Percentiles rank a stretch among this genome's conserved stretches.
Evolutionary conservation across 2,113 vertebrate genomes (phyloP).

Genomic region (Cichladusa arquata): DNA sequence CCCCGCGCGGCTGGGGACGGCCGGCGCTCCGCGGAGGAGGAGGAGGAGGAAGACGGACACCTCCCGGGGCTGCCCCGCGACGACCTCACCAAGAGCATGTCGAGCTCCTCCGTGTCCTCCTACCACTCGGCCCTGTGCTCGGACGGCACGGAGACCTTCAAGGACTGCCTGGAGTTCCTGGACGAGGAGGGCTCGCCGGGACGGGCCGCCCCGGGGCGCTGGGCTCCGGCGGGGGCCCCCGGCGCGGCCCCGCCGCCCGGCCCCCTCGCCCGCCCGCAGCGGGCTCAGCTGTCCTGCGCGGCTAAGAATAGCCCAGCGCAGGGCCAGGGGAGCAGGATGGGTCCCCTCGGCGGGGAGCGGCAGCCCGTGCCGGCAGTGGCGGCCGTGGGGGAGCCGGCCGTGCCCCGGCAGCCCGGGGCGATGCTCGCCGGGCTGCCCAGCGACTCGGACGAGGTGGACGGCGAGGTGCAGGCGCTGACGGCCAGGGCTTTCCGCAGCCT

Average conservation of each 20-base stretch:
- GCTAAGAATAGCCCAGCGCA: slow-evolving; percentile 85
- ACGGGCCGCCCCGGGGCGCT: not conserved
- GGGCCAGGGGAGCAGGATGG: slow-evolving; percentile 68
- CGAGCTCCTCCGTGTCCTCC: slow-evolving; percentile 81
- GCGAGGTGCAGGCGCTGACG: slow-evolving; percentile 84
- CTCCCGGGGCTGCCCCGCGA: slow-evolving; percentile 14
- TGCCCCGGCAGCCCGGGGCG: not conserved
- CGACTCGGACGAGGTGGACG: slow-evolving; percentile 83
- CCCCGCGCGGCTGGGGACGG: not conserved
- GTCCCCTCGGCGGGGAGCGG: slow-evolving; percentile 73
- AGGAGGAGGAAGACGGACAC: not conserved
- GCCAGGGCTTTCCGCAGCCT: slow-evolving; percentile 78
- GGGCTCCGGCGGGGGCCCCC: not conserved
- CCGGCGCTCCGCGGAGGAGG: not conserved
- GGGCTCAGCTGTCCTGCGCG: slow-evolving; percentile 87
- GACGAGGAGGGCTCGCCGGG: slow-evolving; percentile 61
- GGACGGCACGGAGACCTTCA: slow-evolving; percentile 62
- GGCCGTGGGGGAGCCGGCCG: not conserved
- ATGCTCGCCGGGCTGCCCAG: slow-evolving; percentile 55
- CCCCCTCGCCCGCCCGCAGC: slow-evolving; percentile 60
- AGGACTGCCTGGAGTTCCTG: slow-evolving; percentile 79
- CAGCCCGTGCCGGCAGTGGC: slow-evolving; percentile 18
- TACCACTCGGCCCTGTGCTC: slow-evolving; percentile 87
- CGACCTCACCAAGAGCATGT: slow-evolving; percentile 63
- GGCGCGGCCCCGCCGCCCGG: not conserved